Base-by-base conservation (phyloP, 92 coral and sea anemone genomes). In the Palythoa grandiflora region DNA sequence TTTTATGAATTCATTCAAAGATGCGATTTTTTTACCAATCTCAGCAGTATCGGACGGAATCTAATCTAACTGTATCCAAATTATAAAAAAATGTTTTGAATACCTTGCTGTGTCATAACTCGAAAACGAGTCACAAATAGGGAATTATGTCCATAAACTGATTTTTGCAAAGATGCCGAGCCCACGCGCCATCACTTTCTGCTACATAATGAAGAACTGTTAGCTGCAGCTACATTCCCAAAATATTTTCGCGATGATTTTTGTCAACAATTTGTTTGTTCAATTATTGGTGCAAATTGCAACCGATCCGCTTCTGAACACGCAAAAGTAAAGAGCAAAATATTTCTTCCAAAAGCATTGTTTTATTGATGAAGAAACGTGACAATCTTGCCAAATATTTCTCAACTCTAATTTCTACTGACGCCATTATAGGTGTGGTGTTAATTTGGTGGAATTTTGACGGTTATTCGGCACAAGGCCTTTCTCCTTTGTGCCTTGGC, bases 231-330 rank as follows among this genome's bases (percentile, higher is more conserved):
- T 65, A 63, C 44, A 81, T 81, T 81, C 75, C 75, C 74, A 47
- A 66, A 81, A 81, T 81, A 65, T 38, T 66, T 81, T 19, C 9
- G 47, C 21, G 75, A 81, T 81, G 75, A 66, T 61, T 81, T 16
- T 81, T 65, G 86, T 66, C 86, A 81, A 81, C 75, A 81, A 65
- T 44, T 81, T 81, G 86, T 81, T 81, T 81, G 86, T 63, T 65
- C 86, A 68, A 17, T 20, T 81, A 81, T 66, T 39, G 73, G 86
- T 51, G 86, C 86, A 68, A 81, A 81, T 44, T 65, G 47, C 86
- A 47, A 36, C 28, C 11, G 44, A 63, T 80, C 39, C 39, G 76
- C 74, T 20, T 65, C 86, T 4, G 75, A 13, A 63, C 86, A 81
- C 86, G 86, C 75, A 65, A 47, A 15, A 21, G 38, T 1, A 11